phyloP scores from a whole-genome alignment of 2,888 invertebrate genomes.

The Xestia c-nigrum region DNA sequence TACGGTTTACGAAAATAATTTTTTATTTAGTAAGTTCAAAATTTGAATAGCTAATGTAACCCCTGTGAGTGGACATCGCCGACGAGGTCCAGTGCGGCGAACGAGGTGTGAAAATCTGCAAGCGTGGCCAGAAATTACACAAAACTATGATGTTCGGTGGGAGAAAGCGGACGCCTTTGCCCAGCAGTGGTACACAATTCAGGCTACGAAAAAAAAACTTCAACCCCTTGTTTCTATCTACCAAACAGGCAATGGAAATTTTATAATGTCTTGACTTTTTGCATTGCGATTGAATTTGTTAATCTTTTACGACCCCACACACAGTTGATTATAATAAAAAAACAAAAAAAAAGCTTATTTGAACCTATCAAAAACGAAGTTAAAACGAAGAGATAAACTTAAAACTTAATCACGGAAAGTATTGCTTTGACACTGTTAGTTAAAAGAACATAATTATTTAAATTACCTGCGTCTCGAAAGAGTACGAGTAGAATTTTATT shows the following conservation, averaged over 20 bases:
- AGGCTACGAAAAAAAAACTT: too few relatives aligned
- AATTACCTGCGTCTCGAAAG: background rate
- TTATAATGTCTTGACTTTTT: background rate
- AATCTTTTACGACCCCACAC: background rate
- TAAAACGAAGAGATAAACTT: background rate
- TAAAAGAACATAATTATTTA: background rate
- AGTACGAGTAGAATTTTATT: background rate
- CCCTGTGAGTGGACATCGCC: background rate
- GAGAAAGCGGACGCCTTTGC: too few relatives aligned
- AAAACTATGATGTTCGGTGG: too few relatives aligned
- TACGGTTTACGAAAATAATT: slow-evolving; percentile 20
- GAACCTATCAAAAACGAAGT: background rate
- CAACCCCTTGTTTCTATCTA: background rate
- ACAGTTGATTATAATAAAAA: background rate
- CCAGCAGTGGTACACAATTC: too few relatives aligned
- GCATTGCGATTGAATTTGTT: background rate
- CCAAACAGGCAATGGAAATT: background rate
- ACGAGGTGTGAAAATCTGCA: too few relatives aligned
- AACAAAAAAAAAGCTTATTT: background rate
- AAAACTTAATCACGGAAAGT: background rate
- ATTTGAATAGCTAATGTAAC: background rate
- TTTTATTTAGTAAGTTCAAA: slow-evolving; percentile 4
- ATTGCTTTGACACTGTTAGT: background rate
- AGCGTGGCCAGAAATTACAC: too few relatives aligned
- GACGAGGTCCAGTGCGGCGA: too few relatives aligned